Evolutionary conservation across 1,140 invertebrate species (phyloP), one percentile per base, ranked within the genome.

Genomic region (Andricus grossulariae): DNA sequence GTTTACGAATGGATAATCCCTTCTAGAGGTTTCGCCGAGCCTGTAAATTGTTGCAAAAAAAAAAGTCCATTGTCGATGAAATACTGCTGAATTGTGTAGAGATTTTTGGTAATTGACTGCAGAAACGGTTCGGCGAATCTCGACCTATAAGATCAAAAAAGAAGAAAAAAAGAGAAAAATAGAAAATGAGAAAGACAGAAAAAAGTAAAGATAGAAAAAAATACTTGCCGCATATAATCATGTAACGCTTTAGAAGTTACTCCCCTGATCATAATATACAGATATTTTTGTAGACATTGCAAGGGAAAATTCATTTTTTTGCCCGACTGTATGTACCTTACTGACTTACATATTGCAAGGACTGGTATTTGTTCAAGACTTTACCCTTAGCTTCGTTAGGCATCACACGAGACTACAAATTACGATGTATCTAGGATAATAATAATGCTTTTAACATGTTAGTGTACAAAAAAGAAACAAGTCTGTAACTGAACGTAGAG

Each of bases 281-380:
- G 80, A 88, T 88, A 88, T 88, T 89, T 89, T 89, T 88, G 84
- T 89, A 88, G 88, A 81, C 81, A 88, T 84, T 88, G 86, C 85
- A 86, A 84, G 82, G 86, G 83, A 86, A 86, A 83, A 86, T 87
- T 78, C 86, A 83, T 86, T 85, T 84, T 87, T 86, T 86, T 88
- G 87, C 83, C 87, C 81, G 78, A 83, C 79, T 66, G 76, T 80
- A 80, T 78, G 85, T 83, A 83, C 79, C 80, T 85, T 78, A 77
- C 81, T 75, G 73, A 85, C 76, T 77, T 79, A 73, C 76, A 80
- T 75, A 79, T 72, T 82, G 81, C 75, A 77, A 80, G 54, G 78
- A 80, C 81, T 78, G 81, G 83, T 84, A 82, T 84, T 77, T 74
- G 82, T 83, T 84, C 51, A 66, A 66, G 45, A 66, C 60, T 83